Evolutionary conservation across 2,888 invertebrate species (phyloP).

Genomic region (Saturnia japonica): DNA sequence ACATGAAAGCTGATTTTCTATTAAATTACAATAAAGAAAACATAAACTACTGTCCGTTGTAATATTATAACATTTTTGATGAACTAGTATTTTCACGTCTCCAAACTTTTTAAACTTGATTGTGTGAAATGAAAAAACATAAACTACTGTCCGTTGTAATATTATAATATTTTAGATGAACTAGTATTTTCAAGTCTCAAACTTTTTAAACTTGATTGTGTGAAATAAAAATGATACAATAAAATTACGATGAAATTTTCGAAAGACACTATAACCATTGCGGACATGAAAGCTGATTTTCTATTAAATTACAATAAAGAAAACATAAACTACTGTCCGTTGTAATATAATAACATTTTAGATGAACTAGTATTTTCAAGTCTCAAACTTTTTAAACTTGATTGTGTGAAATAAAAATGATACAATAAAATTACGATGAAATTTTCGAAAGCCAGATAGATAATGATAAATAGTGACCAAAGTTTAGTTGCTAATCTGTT

Average conservation of each 20-base stretch:
- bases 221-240: too few relatives aligned
- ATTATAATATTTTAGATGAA: neutral
- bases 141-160: neutral
- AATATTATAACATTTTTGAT: too few relatives aligned
- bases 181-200: neutral
- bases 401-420: too few relatives aligned
- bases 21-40: neutral
- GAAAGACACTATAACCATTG: too few relatives aligned
- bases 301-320: too few relatives aligned
- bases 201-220: neutral
- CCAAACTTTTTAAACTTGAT: too few relatives aligned
- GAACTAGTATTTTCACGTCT: too few relatives aligned
- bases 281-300: too few relatives aligned
- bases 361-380: too few relatives aligned
- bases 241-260: neutral
- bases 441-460: neutral
- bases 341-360: too few relatives aligned
- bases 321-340: too few relatives aligned
- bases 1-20: neutral
- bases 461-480: neutral
- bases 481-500: neutral
- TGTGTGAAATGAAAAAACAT: neutral
- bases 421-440: neutral
- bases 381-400: too few relatives aligned
- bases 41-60: neutral